Percentiles rank a stretch among this genome's conserved stretches.
Conservation (phyloP, 1,140 invertebrate species). For the Nasonia longicornis region DNA sequence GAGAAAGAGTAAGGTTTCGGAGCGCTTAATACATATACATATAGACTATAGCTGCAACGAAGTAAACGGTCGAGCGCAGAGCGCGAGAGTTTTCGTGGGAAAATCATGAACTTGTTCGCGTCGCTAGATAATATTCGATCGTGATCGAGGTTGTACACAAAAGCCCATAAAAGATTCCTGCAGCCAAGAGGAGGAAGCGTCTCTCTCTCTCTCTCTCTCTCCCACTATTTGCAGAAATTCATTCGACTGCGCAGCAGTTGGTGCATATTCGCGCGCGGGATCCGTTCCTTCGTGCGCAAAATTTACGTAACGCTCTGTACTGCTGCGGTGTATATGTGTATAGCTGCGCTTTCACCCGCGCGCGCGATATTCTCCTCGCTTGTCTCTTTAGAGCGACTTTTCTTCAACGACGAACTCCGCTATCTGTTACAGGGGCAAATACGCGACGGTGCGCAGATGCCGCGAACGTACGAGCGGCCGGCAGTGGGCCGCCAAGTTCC, state of each 20-base stretch:
- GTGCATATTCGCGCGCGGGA: slow-evolving; percentile 3
- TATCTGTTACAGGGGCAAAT: slow-evolving; percentile 86
- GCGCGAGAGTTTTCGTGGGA: slow-evolving; percentile 42
- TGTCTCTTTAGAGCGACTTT: too few relatives aligned
- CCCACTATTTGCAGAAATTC: slow-evolving; percentile 4
- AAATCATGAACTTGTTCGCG: slow-evolving; percentile 48
- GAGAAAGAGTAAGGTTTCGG: background rate
- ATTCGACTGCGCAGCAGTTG: background rate
- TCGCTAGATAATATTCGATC: slow-evolving; percentile 45
- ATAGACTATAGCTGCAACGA: too few relatives aligned
- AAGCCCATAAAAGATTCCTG: slow-evolving; percentile 36
- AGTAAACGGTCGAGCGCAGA: background rate
- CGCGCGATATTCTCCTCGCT: background rate
- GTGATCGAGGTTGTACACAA: slow-evolving; percentile 42
- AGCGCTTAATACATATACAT: background rate
- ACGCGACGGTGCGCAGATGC: slow-evolving; percentile 91
- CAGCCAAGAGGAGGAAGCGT: slow-evolving; percentile 32
- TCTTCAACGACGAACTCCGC: too few relatives aligned
- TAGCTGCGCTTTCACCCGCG: slow-evolving; percentile 46
- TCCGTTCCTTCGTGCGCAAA: slow-evolving; percentile 46
- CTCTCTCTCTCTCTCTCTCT: slow-evolving; percentile 11
- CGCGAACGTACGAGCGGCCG: slow-evolving; percentile 85
- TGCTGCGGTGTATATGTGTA: slow-evolving; percentile 2
- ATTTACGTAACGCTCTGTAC: slow-evolving; percentile 46
- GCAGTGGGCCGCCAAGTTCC: slow-evolving; percentile 95